Percentiles rank a stretch among this genome's conserved stretches.
Conservation (phyloP, 2,113 vertebrate genomes). For the Anguilla rostrata region DNA sequence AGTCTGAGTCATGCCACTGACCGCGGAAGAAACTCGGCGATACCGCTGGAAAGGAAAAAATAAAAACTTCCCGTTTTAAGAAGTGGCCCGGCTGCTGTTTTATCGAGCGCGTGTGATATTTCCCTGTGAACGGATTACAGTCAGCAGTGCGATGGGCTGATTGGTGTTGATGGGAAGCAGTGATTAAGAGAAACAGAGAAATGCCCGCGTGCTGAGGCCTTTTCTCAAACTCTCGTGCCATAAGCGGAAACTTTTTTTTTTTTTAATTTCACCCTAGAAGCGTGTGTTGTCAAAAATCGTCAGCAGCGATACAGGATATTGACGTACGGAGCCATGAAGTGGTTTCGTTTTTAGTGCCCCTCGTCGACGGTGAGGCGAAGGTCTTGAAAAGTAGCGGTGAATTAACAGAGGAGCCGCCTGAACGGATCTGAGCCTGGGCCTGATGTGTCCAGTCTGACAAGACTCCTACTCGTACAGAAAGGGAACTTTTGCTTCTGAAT, state of each 20-base stretch:
- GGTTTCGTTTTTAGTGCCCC: neutral
- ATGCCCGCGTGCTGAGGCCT: neutral
- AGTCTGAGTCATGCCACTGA: neutral
- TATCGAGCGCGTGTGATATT: neutral
- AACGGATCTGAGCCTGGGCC: neutral
- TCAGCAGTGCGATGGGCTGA: neutral
- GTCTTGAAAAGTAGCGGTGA: neutral
- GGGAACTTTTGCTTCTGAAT: conserved; percentile 38
- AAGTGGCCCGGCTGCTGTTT: neutral
- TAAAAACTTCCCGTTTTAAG: neutral
- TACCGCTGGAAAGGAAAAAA: neutral
- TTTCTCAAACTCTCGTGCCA: neutral
- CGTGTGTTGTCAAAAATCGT: too few species aligned
- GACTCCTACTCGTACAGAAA: conserved; percentile 31
- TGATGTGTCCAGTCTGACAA: neutral
- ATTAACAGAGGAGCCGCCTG: neutral
- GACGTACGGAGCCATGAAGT: neutral
- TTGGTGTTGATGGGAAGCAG: neutral
- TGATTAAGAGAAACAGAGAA: conserved; percentile 5
- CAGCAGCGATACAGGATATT: neutral
- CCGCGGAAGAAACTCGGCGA: neutral
- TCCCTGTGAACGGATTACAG: neutral
- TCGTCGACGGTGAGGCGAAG: too few species aligned
- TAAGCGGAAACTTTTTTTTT: neutral
- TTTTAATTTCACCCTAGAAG: neutral